Evolutionary conservation across 2,888 invertebrate species (phyloP).

Genomic region (Cyrtodaria siliqua): DNA sequence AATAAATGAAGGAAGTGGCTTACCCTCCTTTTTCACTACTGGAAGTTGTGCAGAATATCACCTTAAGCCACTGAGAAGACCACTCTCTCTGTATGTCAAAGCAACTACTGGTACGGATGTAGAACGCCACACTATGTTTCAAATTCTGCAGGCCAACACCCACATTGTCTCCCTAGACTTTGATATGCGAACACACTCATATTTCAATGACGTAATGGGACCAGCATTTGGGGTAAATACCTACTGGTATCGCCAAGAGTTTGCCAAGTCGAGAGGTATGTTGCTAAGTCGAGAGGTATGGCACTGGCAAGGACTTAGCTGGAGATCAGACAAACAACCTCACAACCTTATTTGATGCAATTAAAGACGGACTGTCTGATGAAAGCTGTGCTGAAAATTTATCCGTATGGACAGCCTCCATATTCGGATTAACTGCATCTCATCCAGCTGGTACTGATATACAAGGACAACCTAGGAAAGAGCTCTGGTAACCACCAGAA

Average conservation of each 20-base stretch:
- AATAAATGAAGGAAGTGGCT: conserved; percentile 53
- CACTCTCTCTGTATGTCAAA: conserved; percentile 53
- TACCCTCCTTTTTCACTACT: conserved; percentile 67
- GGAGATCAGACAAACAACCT: conserved; percentile 63
- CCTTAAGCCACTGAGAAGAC: conserved; percentile 60
- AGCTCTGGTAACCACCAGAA: background rate
- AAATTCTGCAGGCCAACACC: conserved; percentile 57
- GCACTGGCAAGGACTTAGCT: conserved; percentile 68
- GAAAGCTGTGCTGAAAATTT: conserved; percentile 41
- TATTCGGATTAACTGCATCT: conserved; percentile 58
- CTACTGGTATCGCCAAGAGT: conserved; percentile 70
- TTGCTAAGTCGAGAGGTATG: conserved; percentile 67
- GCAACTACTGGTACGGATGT: conserved; percentile 42
- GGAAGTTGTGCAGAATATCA: conserved; percentile 70
- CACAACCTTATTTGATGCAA: conserved; percentile 53
- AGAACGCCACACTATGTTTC: conserved; percentile 44
- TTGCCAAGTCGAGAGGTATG: too few species aligned
- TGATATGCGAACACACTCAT: conserved; percentile 51
- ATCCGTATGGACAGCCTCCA: conserved; percentile 48
- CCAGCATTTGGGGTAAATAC: conserved; percentile 66
- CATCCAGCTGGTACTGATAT: conserved; percentile 54
- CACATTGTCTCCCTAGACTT: conserved; percentile 65
- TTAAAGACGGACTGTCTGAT: conserved; percentile 45
- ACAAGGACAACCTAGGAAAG: conserved; percentile 32
- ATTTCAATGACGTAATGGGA: conserved; percentile 63